Evolutionary conservation across 2,113 vertebrate genomes (phyloP), one percentile per base, ranked within the genome.

Genomic region (Hemiscyllium ocellatum): DNA sequence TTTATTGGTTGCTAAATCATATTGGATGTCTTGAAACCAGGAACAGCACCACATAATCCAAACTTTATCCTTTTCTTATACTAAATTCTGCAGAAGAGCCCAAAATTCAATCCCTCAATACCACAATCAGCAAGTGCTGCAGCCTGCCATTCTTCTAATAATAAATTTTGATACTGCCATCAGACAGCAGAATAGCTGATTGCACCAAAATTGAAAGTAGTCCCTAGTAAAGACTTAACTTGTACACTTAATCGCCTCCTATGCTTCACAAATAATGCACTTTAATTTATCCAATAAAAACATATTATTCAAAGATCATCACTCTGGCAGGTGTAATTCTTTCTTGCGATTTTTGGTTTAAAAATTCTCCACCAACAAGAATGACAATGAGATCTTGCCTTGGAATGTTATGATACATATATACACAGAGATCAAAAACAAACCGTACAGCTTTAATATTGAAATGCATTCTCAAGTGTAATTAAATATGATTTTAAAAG

Each of bases 401-500:
- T 94, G n/a, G 20, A 66, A 94, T 47, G 47, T 26, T 70, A 69
- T 65, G 61, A 12, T 61, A 33, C 50, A 89, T 29, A 10, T 4
- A 90, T 33, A 52, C 20, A 4, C 26, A 61, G 87, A 89, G 47
- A 26, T 65, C 87, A 96, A 78, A 78, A 61, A 42, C 66, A 26
- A 19, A 94, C 0, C 83, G 86, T 96, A 96, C 91, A 15, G 26
- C 50, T 0, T 96, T 47, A 96, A 96, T 96, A 95, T 96, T 95
- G 95, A 96, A 96, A 95, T 0, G 2, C 72, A 33, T 87, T 96
- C 96, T 96, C 95, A 95, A 95, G 95, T 96, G 70, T 96, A 97
- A 80, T 96, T 97, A 96, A 96, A 96, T 20, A 76, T 95, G 96
- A 96, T 97, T 97, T 96, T 89, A 96, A 97, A 69, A 96, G 80